Percentiles rank a stretch among this genome's conserved stretches.
Conservation (phyloP, 2,113 vertebrate genomes). For the Lipotes vexillifer region DNA sequence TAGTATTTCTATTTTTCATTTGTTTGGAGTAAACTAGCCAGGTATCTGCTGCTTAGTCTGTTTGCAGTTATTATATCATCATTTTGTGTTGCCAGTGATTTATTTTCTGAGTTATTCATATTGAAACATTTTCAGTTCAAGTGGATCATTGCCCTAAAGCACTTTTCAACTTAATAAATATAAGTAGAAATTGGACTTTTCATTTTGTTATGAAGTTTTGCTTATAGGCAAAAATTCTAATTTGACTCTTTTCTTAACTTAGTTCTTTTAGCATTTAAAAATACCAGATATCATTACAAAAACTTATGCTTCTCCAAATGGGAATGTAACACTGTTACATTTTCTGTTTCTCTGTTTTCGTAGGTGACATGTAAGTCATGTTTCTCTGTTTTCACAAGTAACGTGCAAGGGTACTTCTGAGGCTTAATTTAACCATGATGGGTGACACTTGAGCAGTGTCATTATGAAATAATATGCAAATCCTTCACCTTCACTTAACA, state of each 20-base stretch:
- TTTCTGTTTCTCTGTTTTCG: not conserved
- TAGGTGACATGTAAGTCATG: not conserved
- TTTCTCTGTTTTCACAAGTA: not conserved
- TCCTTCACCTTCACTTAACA: not conserved
- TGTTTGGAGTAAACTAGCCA: not conserved
- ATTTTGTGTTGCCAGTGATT: not conserved
- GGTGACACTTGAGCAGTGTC: no score
- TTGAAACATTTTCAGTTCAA: conserved; percentile 22
- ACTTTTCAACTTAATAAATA: conserved; percentile 8
- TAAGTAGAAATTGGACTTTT: conserved; percentile 1
- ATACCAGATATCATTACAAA: not conserved
- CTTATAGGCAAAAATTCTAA: not conserved
- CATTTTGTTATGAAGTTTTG: not conserved
- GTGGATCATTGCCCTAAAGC: not conserved
- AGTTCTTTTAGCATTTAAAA: not conserved
- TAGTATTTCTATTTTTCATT: not conserved
- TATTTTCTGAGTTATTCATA: not conserved
- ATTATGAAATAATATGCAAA: not conserved
- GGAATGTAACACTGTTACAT: not conserved
- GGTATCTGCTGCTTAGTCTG: not conserved
- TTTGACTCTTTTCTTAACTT: not conserved
- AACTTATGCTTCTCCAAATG: not conserved
- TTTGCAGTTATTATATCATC: not conserved
- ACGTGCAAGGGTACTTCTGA: not conserved
- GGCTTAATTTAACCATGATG: not conserved